Evolutionary conservation across 2,113 vertebrate genomes (phyloP).

Genomic region (Motacilla alba): DNA sequence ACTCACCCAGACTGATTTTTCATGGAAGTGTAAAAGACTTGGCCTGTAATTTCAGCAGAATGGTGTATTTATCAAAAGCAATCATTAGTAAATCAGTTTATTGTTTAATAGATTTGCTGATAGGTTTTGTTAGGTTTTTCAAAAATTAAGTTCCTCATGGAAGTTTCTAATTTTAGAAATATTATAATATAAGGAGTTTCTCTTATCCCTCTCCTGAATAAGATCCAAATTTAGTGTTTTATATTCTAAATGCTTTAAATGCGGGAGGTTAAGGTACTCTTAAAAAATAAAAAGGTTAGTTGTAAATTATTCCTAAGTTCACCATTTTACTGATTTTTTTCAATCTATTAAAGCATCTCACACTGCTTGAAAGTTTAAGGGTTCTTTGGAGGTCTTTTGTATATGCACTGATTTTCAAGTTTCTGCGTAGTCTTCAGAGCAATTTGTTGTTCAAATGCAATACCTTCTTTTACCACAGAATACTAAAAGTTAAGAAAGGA

Average conservation of each 20-base stretch:
- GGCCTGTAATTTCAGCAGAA: neutral
- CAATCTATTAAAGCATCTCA: neutral
- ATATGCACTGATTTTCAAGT: neutral
- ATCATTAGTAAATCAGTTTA: neutral
- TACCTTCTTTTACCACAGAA: neutral
- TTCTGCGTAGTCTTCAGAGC: neutral
- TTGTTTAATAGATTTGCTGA: neutral
- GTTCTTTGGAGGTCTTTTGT: fast-evolving
- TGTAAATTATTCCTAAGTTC: neutral
- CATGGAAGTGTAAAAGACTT: neutral
- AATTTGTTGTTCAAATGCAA: neutral
- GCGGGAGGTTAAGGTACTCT: neutral
- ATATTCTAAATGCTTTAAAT: neutral
- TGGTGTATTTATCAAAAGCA: neutral
- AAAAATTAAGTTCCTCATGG: neutral
- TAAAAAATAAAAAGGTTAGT: neutral
- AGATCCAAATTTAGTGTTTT: neutral
- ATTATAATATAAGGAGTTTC: neutral
- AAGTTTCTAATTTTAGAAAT: neutral
- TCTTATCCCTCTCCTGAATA: neutral
- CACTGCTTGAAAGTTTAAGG: neutral
- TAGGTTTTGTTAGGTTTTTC: neutral
- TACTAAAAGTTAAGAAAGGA: neutral
- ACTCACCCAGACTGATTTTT: neutral
- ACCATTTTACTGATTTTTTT: neutral